phyloP scores from a whole-genome alignment of 2,888 invertebrate species.

The Drosophila birchii region DNA sequence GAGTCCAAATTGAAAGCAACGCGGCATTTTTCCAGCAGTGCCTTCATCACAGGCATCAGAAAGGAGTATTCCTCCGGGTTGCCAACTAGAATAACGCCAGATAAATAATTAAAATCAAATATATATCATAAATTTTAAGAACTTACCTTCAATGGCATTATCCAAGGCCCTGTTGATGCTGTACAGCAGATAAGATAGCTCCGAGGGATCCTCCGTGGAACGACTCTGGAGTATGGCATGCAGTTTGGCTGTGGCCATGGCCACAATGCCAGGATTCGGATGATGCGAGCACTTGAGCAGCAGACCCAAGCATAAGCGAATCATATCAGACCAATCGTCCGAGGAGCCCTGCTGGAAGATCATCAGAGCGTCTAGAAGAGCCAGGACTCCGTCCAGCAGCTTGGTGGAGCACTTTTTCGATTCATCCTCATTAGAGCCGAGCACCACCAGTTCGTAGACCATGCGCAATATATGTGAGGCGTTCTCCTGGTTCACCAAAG shows the following conservation, averaged over 20 bases:
- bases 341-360: slow-evolving; percentile 86
- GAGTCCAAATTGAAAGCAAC: slow-evolving; percentile 82
- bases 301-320: slow-evolving; percentile 85
- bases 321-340: slow-evolving; percentile 87
- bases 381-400: slow-evolving; percentile 86
- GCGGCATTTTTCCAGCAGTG: slow-evolving; percentile 86
- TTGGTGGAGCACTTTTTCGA: slow-evolving; percentile 86
- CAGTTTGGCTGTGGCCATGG: slow-evolving; percentile 87
- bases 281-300: slow-evolving; percentile 85
- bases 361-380: slow-evolving; percentile 86
- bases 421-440: slow-evolving; percentile 86
- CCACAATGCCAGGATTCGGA: slow-evolving; percentile 86
- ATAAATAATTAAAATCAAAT: background rate
- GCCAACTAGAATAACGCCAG: slow-evolving; percentile 78
- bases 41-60: slow-evolving; percentile 87
- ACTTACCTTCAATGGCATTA: slow-evolving; percentile 85
- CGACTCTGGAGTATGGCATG: slow-evolving; percentile 87
- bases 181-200: slow-evolving; percentile 86
- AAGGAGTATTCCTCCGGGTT: slow-evolving; percentile 87
- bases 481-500: slow-evolving; percentile 85
- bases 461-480: slow-evolving; percentile 86
- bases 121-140: background rate
- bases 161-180: slow-evolving; percentile 85
- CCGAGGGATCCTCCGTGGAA: slow-evolving; percentile 86
- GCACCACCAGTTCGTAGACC: slow-evolving; percentile 87